Evolutionary conservation across 2,888 invertebrate genomes (phyloP).

Genomic region (Calameuta idolon): DNA sequence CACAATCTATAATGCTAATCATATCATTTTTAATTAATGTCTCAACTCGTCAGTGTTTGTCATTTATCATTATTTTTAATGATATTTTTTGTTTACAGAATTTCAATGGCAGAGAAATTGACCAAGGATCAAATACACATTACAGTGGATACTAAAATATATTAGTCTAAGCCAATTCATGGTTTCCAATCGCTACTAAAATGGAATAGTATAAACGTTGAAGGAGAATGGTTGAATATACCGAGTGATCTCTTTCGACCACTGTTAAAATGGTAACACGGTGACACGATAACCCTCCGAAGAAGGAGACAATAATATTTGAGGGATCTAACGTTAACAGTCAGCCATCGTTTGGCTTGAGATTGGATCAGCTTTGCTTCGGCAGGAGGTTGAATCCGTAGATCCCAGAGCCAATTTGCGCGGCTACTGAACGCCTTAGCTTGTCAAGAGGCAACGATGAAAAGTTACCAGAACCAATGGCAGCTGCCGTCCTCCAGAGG

Average conservation of each 20-base stretch:
- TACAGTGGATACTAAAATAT: neutral
- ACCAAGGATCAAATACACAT: neutral
- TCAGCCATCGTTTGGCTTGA: conserved; percentile 65
- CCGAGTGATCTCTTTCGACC: neutral
- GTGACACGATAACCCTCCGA: neutral
- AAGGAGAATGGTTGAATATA: neutral
- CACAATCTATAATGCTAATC: neutral
- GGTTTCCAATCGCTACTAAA: neutral
- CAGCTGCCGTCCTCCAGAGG: neutral
- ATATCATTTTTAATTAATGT: neutral
- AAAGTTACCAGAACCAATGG: conserved; percentile 15
- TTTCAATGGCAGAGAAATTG: neutral
- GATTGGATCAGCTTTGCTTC: conserved; percentile 58
- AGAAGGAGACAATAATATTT: conserved; percentile 42
- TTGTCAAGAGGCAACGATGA: conserved; percentile 23
- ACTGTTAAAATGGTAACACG: neutral
- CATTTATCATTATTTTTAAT: neutral
- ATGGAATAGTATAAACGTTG: neutral
- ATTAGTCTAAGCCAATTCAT: neutral
- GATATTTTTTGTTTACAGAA: neutral
- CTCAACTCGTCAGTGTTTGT: neutral
- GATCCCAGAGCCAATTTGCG: conserved; percentile 24
- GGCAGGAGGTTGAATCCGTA: conserved; percentile 14
- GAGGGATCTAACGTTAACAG: conserved; percentile 62
- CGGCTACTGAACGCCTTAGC: conserved; percentile 21